Base-by-base conservation (phyloP, 2,888 invertebrate species). In the Dryobotodes eremita region DNA sequence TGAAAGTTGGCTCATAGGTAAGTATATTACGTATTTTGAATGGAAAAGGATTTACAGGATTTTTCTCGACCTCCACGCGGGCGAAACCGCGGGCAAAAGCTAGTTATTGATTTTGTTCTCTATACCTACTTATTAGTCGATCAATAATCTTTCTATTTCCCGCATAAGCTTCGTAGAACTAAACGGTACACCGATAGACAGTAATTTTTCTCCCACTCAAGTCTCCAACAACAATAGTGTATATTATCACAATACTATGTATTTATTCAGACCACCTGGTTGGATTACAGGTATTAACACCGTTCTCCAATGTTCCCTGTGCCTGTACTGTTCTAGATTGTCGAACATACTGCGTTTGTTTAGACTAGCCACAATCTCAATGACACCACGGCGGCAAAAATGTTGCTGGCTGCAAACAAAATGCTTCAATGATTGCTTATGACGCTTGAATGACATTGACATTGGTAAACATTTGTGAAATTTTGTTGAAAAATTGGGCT, bases 201-300 rank as follows among this genome's bases (percentile, higher is more conserved):
- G 69, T 80, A n/a, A 59, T 80, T 85, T 72, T 85, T 80, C 80
- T 80, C 85, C 85, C 85, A 80, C 85, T 71, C 85, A 70, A 48
- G 11, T 53, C 26, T n/a, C 4, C 26, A 46, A 68, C 36, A 48
- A 82, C 69, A 78, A 83, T 83, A 70, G 65, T 65, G 65, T n/a
- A 36, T 31, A 81, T 68, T 81, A 81, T 57, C 83, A 71, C 71
- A 81, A 86, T 82, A 20, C 36, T 82, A 81, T 71, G 74, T 82
- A 82, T 73, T 68, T 83, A 86, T 59, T 55, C 78, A 64, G 79
- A 50, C 83, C 83, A 83, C 68, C 85, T 75, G 31, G 31, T 36
- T 36, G 65, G 65, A 85, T 85, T 31, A 65, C 85, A 55, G 88
- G 55, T 72, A 84, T 84, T 73, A 87, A 55, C 71, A 72, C 80